Conservation (phyloP, 2,888 invertebrate genomes). For the Synanthedon tipuliformis region DNA sequence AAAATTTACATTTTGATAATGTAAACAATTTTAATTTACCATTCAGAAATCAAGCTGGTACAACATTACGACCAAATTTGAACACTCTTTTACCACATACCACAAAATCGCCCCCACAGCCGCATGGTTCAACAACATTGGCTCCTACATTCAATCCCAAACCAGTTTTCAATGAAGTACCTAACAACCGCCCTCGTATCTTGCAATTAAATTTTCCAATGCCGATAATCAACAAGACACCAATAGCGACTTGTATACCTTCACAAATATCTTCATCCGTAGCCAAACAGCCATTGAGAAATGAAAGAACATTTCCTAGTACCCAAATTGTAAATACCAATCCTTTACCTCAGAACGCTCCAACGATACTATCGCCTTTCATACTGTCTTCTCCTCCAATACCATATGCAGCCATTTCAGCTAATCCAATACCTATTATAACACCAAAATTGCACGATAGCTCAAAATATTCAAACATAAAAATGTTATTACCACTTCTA, state of each 20-base stretch:
- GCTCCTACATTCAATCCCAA: neutral
- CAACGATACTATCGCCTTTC: neutral
- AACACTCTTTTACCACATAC: no score
- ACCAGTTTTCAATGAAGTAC: neutral
- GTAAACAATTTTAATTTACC: no score
- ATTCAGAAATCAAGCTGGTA: no score
- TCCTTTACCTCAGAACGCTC: neutral
- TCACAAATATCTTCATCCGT: neutral
- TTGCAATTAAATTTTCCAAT: neutral
- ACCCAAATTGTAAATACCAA: neutral
- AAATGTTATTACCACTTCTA: conserved; percentile 44
- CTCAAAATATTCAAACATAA: conserved; percentile 26
- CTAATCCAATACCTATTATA: neutral
- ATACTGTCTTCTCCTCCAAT: neutral
- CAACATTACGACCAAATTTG: no score
- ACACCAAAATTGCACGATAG: neutral
- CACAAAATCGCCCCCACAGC: neutral
- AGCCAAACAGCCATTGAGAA: neutral
- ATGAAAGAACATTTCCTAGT: neutral
- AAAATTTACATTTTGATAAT: no score
- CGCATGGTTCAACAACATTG: neutral
- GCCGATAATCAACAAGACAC: neutral
- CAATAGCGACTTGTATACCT: neutral
- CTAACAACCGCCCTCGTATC: neutral
- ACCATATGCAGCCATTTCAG: neutral